A percentile compares a stretch with the other conserved stretches of the same genome.
These are phyloP conservation scores for Podarcis cretensis DNA, from an alignment of 2,113 vertebrate genomes.

Conservation along the genomic window DNA sequence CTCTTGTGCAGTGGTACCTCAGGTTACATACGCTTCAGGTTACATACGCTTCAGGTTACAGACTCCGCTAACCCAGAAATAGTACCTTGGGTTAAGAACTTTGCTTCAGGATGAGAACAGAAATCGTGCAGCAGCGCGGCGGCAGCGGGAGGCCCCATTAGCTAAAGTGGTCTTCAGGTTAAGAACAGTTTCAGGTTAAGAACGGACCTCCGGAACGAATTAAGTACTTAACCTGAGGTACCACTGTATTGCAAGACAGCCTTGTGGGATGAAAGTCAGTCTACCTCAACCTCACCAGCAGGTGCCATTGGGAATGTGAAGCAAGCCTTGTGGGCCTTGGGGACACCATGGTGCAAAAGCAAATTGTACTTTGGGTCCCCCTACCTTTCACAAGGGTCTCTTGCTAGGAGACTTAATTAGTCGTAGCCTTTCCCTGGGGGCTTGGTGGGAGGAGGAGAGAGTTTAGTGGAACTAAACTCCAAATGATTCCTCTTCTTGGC, in stretches of 20 bases:
- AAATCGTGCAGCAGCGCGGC: no score
- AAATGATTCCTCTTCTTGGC: neutral
- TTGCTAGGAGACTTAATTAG: conserved; percentile 41
- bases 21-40: no score
- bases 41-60: no score
- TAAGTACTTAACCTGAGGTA: no score
- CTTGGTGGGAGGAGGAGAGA: neutral
- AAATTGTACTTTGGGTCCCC: conserved; percentile 17
- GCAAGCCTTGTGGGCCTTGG: conserved; percentile 12
- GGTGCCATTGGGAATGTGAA: conserved; percentile 50
- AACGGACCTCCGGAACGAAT: no score
- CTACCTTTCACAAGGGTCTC: neutral
- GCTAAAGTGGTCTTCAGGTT: no score
- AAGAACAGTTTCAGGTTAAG: no score
- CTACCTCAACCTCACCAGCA: conserved; percentile 38
- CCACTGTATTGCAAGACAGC: neutral
- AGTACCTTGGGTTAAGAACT: no score
- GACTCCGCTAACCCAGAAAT: no score
- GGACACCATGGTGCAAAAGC: neutral
- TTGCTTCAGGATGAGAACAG: no score
- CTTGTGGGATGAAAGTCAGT: neutral
- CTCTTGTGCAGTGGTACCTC: neutral
- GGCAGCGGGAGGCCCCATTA: no score
- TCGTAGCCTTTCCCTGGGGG: conserved; percentile 13
- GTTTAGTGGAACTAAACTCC: neutral